Percentiles rank a stretch among this genome's conserved stretches.
Conservation (phyloP, 2,888 invertebrate genomes). For the Eurois occulta region DNA sequence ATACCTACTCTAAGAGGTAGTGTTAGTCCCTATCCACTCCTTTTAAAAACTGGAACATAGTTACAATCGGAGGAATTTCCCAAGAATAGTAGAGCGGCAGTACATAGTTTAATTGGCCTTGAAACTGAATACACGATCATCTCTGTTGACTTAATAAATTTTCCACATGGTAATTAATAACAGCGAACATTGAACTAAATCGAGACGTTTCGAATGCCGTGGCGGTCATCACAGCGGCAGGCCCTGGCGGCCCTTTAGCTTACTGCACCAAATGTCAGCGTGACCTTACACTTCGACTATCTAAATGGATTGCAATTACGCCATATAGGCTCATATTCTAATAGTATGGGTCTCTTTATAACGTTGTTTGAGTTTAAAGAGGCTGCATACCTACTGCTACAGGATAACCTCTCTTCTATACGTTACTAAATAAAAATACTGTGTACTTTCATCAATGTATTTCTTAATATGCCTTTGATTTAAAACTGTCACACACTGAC, state of each 20-base stretch:
- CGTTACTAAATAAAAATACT: too few species aligned
- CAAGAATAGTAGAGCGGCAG: not conserved
- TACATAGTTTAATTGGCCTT: not conserved
- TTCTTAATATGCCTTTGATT: too few species aligned
- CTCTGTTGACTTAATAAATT: slow-evolving; percentile 1
- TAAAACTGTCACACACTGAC: too few species aligned
- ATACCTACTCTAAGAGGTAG: too few species aligned
- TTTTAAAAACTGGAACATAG: too few species aligned
- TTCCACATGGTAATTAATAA: slow-evolving; percentile 9
- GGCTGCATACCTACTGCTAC: not conserved
- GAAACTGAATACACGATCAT: not conserved
- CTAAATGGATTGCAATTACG: slow-evolving; percentile 15
- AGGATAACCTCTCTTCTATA: not conserved
- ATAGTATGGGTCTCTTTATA: not conserved
- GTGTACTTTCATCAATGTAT: too few species aligned
- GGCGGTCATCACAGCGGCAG: not conserved
- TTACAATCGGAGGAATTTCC: too few species aligned
- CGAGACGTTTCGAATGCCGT: slow-evolving; percentile 15
- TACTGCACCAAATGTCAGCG: slow-evolving; percentile 40
- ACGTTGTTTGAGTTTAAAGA: not conserved
- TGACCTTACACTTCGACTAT: slow-evolving; percentile 52
- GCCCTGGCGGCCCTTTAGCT: slow-evolving; percentile 9
- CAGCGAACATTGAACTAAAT: slow-evolving; percentile 13
- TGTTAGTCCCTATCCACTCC: not conserved
- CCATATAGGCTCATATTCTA: not conserved